Percentiles rank a stretch among this genome's conserved stretches.
Evolutionary conservation across 1,140 invertebrate species (phyloP).

Genomic region (Caerostris extrusa): DNA sequence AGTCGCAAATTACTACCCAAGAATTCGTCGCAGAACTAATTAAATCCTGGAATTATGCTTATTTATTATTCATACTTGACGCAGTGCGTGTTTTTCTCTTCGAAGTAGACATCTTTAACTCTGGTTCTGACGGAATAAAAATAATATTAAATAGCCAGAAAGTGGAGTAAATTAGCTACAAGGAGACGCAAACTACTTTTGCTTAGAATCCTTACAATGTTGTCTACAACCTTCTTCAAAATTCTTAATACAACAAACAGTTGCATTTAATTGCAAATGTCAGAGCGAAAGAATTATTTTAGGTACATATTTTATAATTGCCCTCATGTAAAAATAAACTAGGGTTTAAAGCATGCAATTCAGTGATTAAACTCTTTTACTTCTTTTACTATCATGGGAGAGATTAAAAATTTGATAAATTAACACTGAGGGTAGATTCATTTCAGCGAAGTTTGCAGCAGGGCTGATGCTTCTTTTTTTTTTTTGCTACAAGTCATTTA

Average conservation of each 20-base stretch:
- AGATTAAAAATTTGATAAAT: constrained; percentile 52
- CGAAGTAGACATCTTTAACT: neutral
- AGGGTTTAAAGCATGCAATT: constrained; percentile 38
- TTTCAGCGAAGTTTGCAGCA: constrained; percentile 3
- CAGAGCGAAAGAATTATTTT: constrained; percentile 28
- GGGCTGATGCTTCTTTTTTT: neutral
- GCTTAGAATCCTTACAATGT: no score
- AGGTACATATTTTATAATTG: neutral
- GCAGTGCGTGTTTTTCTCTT: neutral
- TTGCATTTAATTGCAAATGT: constrained; percentile 36
- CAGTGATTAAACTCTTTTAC: constrained; percentile 34
- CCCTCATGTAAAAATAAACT: neutral
- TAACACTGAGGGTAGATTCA: constrained; percentile 46
- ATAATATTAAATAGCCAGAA: no score
- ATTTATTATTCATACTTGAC: constrained; percentile 25
- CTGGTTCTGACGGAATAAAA: no score
- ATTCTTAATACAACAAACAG: neutral
- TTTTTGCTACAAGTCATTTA: neutral
- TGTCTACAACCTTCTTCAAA: no score
- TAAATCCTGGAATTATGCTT: constrained; percentile 31
- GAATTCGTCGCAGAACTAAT: neutral
- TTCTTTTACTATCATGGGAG: constrained; percentile 16
- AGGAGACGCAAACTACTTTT: no score
- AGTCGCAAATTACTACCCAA: neutral
- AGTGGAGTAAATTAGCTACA: no score